phyloP scores from a whole-genome alignment of 2,797 vertebrate genomes.

The Sebastes vulpes region DNA sequence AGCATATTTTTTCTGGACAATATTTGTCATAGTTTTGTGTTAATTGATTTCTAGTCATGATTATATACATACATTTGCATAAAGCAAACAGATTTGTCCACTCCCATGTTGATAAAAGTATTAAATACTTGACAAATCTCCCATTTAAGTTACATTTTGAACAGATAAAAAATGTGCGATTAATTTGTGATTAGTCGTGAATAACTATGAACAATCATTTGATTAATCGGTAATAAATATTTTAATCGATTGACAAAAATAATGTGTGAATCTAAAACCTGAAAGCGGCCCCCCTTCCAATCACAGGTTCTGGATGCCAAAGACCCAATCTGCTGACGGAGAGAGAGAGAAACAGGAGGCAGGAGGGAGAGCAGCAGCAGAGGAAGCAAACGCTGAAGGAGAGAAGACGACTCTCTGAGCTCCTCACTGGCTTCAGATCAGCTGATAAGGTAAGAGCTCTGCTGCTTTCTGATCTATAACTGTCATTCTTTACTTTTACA shows the following conservation, averaged over 20 bases:
- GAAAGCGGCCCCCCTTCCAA: neutral
- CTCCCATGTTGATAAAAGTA: no score
- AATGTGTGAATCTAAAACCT: neutral
- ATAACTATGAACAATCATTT: rapidly evolving
- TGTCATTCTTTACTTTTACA: neutral
- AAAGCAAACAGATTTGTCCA: no score
- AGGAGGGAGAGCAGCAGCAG: slow-evolving; percentile 49
- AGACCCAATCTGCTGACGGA: slow-evolving; percentile 68
- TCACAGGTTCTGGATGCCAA: slow-evolving; percentile 60
- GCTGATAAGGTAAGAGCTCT: slow-evolving; percentile 83
- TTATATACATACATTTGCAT: no score
- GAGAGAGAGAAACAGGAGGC: slow-evolving; percentile 27
- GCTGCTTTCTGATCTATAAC: slow-evolving; percentile 17
- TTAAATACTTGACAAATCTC: no score
- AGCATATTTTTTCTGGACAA: no score
- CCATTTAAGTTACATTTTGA: no score
- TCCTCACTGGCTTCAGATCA: slow-evolving; percentile 76
- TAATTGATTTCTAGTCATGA: no score
- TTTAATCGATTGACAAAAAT: neutral
- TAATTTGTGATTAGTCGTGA: no score
- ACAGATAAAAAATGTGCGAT: no score
- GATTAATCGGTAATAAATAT: no score
- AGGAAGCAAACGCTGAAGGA: slow-evolving; percentile 69
- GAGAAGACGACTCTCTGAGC: slow-evolving; percentile 62
- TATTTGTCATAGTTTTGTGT: no score